These are phyloP conservation scores for Lutjanus erythropterus DNA, from an alignment of 2,113 vertebrate species.

Conservation along the genomic window DNA sequence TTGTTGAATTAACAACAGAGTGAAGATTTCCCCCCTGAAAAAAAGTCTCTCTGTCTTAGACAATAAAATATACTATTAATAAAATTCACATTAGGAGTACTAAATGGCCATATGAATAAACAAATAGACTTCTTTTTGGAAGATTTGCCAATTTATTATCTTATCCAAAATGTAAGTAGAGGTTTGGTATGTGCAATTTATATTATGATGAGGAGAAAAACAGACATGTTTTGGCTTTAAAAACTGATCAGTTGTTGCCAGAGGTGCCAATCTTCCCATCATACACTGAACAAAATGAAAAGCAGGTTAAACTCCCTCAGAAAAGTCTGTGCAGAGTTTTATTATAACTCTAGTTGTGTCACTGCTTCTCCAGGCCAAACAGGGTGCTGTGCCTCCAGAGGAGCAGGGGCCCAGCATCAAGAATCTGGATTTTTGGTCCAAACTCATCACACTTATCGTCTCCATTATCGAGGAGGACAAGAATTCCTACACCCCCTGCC, in stretches of 20 bases:
- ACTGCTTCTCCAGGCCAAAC: conserved; percentile 88
- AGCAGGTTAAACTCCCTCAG: not conserved
- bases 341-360: not conserved
- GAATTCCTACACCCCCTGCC: conserved; percentile 97
- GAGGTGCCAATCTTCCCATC: not conserved
- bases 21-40: not conserved
- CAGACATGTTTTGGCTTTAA: not conserved
- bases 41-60: not conserved
- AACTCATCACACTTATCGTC: conserved; percentile 98
- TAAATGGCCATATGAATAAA: conserved; percentile 1
- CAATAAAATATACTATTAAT: not conserved
- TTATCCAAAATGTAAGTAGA: not conserved
- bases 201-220: not conserved
- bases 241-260: not conserved
- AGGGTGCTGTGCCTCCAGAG: conserved; percentile 93
- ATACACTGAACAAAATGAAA: not conserved
- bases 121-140: not conserved
- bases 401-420: conserved; percentile 99
- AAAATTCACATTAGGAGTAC: not conserved
- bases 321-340: not conserved
- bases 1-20: conserved; percentile 29
- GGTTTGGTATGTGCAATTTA: not conserved
- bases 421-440: conserved; percentile 99
- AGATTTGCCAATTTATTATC: not conserved
- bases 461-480: conserved; percentile 99